Base-by-base conservation (phyloP, 2,113 vertebrate species). In the Dicentrarchus labrax region DNA sequence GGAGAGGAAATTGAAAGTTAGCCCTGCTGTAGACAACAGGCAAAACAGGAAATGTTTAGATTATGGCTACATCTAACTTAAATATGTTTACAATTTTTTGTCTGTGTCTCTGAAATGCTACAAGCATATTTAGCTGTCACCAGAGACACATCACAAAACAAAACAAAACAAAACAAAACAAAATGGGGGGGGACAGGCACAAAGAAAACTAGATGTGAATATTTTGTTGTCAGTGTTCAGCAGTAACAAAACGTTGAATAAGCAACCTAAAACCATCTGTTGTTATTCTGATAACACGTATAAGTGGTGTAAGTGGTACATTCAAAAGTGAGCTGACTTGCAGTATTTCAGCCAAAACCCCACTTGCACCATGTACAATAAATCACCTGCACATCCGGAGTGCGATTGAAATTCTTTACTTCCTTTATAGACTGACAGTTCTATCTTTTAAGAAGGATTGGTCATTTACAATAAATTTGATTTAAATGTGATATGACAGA, bases 401-500 rank as follows among this genome's bases (percentile, higher is more conserved):
- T 43, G 19, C 5, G 24, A 73, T 51, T 78, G 66, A 47, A 48
- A 73, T 53, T 69, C 36, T 71, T 30, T 60, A 21, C 47, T 48
- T 74, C 72, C 82, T 82, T 80, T 56, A 47, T 6, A 45, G 41
- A 84, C 77, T 24, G 80, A 82, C 84, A 88, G 54, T 83, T 86
- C 89, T 75, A 80, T 84, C 74, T 88, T 51, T 69, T 48, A 36
- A 57, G 61, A 85, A 78, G 76, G 76, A 80, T n/a, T 65, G 83
- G 90, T 87, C 80, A 90, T 86, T 91, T 91, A 79, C 64, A 66
- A 88, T 86, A 73, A 72, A 89, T 89, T 76, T 87, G 88, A 91
- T 85, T 71, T 89, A 84, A 90, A 89, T 81, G 30, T 76, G 85
- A 89, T 86, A 78, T 82, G 90, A 93, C 92, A 91, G 91, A 89